Percentiles rank a stretch among this genome's conserved stretches.
Evolutionary conservation across 2,797 vertebrate species (phyloP).

Genomic region (Carapus acus): DNA sequence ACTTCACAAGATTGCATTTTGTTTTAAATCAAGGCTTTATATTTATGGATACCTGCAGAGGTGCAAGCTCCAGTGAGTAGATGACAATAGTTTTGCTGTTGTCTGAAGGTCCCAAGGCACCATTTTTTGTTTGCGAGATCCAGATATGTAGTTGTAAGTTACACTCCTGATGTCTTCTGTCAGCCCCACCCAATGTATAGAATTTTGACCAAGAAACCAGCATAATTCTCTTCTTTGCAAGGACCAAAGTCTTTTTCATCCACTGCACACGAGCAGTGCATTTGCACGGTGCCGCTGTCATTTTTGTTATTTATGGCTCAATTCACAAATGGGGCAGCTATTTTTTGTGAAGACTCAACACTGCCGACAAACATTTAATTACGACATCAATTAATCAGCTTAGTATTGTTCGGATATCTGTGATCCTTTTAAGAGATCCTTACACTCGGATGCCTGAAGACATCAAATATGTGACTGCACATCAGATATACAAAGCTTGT

Average conservation of each 20-base stretch:
- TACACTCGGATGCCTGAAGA: not conserved
- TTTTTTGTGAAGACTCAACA: conserved; percentile 32
- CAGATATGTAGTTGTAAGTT: too few species aligned
- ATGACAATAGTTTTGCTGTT: too few species aligned
- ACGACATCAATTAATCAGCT: conserved; percentile 11
- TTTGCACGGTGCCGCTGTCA: conserved; percentile 30
- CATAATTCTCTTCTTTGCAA: conserved; percentile 20
- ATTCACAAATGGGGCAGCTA: conserved; percentile 41
- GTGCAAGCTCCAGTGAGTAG: too few species aligned
- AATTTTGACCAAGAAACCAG: conserved; percentile 17
- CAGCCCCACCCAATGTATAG: conserved; percentile 16
- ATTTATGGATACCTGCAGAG: conserved; percentile 21
- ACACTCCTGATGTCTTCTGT: too few species aligned
- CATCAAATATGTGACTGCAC: not conserved
- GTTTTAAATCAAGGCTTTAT: conserved; percentile 23
- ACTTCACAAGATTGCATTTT: conserved; percentile 30
- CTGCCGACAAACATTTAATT: conserved; percentile 18
- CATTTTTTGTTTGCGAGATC: conserved; percentile 8
- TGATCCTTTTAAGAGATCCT: not conserved
- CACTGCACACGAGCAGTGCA: conserved; percentile 5
- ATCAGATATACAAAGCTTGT: too few species aligned
- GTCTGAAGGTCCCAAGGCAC: too few species aligned
- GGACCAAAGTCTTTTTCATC: conserved; percentile 28
- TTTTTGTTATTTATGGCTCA: conserved; percentile 40
- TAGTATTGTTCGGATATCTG: not conserved